A percentile compares a stretch with the other conserved stretches of the same genome.
Evolutionary conservation across 2,113 vertebrate species (phyloP).

Genomic region (Antennarius striatus): DNA sequence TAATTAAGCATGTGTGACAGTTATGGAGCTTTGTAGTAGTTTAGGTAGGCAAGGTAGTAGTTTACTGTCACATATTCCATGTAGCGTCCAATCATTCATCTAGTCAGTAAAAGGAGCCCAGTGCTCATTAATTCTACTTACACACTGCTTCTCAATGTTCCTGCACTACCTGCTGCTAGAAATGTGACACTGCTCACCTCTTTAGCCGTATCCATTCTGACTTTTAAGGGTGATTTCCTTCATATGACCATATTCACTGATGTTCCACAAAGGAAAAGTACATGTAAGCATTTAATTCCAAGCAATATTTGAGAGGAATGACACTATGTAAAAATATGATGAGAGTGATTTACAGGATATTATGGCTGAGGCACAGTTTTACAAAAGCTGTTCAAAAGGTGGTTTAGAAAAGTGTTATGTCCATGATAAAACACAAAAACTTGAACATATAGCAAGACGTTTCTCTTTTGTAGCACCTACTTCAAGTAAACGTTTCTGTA

Average conservation of each 20-base stretch:
- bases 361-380: too few relatives aligned
- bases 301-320: background rate
- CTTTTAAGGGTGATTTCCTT: slow-evolving; percentile 1
- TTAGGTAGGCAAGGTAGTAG: slow-evolving; percentile 14
- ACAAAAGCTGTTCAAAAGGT: too few relatives aligned
- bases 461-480: too few relatives aligned
- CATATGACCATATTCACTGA: slow-evolving; percentile 8
- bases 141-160: slow-evolving; percentile 25
- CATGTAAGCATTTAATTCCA: slow-evolving; percentile 7
- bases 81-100: slow-evolving; percentile 14
- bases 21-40: slow-evolving; percentile 9
- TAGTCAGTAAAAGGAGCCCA: slow-evolving; percentile 10
- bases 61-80: slow-evolving; percentile 4
- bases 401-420: too few relatives aligned
- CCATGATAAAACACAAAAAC: too few relatives aligned
- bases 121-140: slow-evolving; percentile 23
- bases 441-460: too few relatives aligned
- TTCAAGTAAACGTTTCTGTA: too few relatives aligned
- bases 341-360: too few relatives aligned
- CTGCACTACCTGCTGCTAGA: slow-evolving; percentile 9
- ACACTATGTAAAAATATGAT: background rate
- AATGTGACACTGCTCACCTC: background rate
- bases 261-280: background rate
- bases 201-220: background rate
- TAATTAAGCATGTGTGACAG: slow-evolving; percentile 18